Evolutionary conservation across 2,797 vertebrate species (phyloP).

Genomic region (Sebastes itinus): DNA sequence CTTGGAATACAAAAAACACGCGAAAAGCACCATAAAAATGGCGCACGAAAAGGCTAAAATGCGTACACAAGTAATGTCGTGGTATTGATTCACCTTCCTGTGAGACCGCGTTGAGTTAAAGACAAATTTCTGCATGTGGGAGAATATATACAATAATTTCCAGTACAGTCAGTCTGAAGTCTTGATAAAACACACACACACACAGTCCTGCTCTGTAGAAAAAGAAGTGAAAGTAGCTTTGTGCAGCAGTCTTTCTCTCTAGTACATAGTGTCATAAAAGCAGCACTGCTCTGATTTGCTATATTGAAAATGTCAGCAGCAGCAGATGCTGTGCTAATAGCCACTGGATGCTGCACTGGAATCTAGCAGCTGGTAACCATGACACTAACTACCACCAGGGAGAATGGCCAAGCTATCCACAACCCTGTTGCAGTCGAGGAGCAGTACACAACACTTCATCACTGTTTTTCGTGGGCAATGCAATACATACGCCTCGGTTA

Average conservation of each 20-base stretch:
- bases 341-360: conserved; percentile 76
- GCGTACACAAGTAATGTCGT: no score
- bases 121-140: neutral
- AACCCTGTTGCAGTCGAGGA: conserved; percentile 56
- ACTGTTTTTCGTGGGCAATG: conserved; percentile 11
- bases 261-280: conserved; percentile 49
- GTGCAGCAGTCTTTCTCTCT: conserved; percentile 30
- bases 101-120: neutral
- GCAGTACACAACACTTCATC: conserved; percentile 52
- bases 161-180: neutral
- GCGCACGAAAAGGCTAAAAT: no score
- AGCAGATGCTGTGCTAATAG: conserved; percentile 82
- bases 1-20: no score
- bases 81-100: no score
- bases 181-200: neutral
- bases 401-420: conserved; percentile 60
- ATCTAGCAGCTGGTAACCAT: conserved; percentile 79
- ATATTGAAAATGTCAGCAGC: conserved; percentile 71
- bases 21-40: no score
- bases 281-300: conserved; percentile 68
- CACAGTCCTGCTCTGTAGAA: neutral
- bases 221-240: conserved; percentile 18
- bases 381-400: conserved; percentile 69
- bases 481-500: neutral
- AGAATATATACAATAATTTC: neutral